Evolutionary conservation across 2,797 vertebrate species (phyloP).

Genomic region (Tapirus indicus): DNA sequence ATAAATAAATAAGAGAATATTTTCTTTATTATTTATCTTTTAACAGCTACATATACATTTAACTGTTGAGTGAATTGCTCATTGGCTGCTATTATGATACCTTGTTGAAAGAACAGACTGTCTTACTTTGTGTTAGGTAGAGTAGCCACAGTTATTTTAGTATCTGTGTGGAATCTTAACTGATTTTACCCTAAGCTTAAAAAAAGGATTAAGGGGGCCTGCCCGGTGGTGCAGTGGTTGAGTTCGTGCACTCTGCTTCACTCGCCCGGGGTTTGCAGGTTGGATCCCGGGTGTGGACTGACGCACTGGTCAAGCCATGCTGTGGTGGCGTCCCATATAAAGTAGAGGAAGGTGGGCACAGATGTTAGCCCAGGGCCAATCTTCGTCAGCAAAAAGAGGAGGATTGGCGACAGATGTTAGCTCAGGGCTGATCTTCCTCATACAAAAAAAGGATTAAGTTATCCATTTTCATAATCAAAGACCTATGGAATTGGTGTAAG

Average conservation of each 20-base stretch:
- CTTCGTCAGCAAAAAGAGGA: too few relatives aligned
- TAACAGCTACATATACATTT: conserved; percentile 1
- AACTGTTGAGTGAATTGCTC: background rate
- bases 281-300: too few relatives aligned
- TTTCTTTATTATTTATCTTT: conserved; percentile 52
- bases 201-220: background rate
- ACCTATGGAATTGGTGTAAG: background rate
- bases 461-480: background rate
- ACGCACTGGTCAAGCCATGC: too few relatives aligned
- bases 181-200: background rate
- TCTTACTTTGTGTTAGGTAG: background rate
- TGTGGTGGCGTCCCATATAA: too few relatives aligned
- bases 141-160: conserved; percentile 10
- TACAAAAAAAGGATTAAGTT: conserved; percentile 20
- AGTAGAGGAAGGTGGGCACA: too few relatives aligned
- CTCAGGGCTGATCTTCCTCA: too few relatives aligned
- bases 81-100: background rate
- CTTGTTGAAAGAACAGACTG: conserved; percentile 38
- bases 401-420: too few relatives aligned
- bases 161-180: background rate
- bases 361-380: too few relatives aligned
- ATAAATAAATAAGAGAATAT: conserved; percentile 18
- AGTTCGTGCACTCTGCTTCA: too few relatives aligned
- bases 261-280: too few relatives aligned
- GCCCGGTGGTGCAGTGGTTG: too few relatives aligned